These are phyloP conservation scores for Cottoperca gobio DNA, from an alignment of 2,797 vertebrate genomes.

Conservation along the genomic window DNA sequence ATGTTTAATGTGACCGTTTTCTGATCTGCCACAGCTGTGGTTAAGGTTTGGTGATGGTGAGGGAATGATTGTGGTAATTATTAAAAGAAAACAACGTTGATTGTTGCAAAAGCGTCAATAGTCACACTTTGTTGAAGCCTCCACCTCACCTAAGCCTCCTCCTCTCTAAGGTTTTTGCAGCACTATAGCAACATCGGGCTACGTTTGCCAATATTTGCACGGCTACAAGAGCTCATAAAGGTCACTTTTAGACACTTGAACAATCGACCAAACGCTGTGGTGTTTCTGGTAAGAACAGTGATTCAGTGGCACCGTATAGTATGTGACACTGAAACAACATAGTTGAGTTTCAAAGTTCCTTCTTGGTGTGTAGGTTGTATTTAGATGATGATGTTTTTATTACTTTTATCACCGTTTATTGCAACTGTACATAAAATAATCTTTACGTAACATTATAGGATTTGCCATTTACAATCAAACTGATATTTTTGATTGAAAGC, in stretches of 20 bases:
- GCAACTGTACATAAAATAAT: not conserved
- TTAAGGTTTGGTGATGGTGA: not conserved
- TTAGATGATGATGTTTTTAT: not conserved
- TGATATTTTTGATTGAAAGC: not conserved
- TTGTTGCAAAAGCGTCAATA: not conserved
- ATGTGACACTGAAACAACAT: not conserved
- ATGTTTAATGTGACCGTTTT: not conserved
- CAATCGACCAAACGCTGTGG: not conserved
- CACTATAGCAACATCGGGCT: not conserved
- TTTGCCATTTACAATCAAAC: not conserved
- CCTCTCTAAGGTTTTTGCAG: not conserved
- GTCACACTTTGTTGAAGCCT: not conserved
- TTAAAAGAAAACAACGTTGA: not conserved
- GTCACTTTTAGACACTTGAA: not conserved
- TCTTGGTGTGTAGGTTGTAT: not conserved
- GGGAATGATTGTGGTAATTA: not conserved
- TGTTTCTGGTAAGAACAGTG: not conserved
- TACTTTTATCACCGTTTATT: not conserved
- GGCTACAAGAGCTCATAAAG: not conserved
- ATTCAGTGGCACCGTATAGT: not conserved
- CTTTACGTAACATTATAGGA: too few relatives aligned
- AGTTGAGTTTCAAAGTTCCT: not conserved
- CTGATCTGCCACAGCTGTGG: not conserved
- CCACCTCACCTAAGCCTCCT: not conserved
- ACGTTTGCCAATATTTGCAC: not conserved